Evolutionary conservation across 2,113 vertebrate genomes (phyloP).

Genomic region (Circaetus cinerascens): DNA sequence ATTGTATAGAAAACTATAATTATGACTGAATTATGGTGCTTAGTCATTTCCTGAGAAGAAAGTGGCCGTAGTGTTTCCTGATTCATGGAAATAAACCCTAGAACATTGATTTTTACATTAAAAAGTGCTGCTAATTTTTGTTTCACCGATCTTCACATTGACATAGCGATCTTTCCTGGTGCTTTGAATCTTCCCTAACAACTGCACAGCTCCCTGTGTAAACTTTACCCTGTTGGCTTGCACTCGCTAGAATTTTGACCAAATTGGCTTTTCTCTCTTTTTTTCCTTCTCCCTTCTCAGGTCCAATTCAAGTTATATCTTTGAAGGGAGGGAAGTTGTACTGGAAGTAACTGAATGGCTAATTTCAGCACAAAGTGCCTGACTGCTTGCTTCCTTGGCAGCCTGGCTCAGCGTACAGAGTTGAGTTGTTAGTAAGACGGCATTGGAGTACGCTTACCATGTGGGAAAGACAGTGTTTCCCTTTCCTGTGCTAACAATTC

Average conservation of each 20-base stretch:
- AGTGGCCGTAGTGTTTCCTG: constrained; percentile 34
- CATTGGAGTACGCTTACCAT: not conserved
- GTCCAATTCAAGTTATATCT: not conserved
- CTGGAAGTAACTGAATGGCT: not conserved
- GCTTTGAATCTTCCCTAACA: constrained; percentile 21
- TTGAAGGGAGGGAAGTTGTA: not conserved
- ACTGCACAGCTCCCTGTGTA: not conserved
- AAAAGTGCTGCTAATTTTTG: constrained; percentile 60
- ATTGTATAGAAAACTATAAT: constrained; percentile 52
- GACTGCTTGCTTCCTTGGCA: not conserved
- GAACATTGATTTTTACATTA: constrained; percentile 61
- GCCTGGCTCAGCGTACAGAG: not conserved
- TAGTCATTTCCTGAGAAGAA: constrained; percentile 59
- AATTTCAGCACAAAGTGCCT: not conserved
- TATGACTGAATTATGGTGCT: constrained; percentile 49
- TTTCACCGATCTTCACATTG: constrained; percentile 9
- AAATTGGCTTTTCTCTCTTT: not conserved
- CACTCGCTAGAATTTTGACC: not conserved
- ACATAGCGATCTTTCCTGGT: not conserved
- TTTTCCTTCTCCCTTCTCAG: not conserved
- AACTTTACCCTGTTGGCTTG: not conserved
- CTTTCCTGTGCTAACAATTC: not conserved
- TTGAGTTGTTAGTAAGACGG: not conserved
- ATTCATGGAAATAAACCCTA: constrained; percentile 54
- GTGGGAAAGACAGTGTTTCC: not conserved